Base-by-base conservation (phyloP, 2,797 vertebrate species). In the Geotrypetes seraphini region DNA sequence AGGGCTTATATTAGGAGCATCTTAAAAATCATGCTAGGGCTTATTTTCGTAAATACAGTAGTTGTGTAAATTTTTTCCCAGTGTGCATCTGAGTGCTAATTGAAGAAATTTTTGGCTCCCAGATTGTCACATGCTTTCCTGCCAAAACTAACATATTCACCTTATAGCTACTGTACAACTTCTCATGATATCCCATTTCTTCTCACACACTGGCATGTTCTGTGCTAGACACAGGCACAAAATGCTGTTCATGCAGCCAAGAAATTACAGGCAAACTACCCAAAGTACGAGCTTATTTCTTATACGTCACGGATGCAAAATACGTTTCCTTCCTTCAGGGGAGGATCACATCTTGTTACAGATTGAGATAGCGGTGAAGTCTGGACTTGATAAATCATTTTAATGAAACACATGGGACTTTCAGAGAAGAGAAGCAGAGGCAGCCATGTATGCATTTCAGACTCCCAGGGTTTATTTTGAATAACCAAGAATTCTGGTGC, bases 281-380 rank as follows among this genome's bases (percentile, higher is more conserved):
- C n/a, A n/a, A n/a, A n/a, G n/a, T n/a, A n/a, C n/a, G n/a, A 55
- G 64, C 63, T 78, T 79, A 73, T 76, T 83, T 79, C 65, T 61
- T 72, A 47, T 75, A 71, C 66, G 63, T 65, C 57, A 65, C 48
- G 48, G 59, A 72, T 77, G 52, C 61, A 20, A 48, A 59, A 72
- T 77, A 52, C 61, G 20, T 36, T 62, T 75, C 38, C 60, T 70
- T 60, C 60, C 36, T 60, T 64, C 50, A 55, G 28, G 21, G 49
- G 59, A 61, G 35, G 42, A 51, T 74, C 44, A 58, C n/a, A 53
- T 55, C 43, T 21, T 66, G 39, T 50, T 66, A 63, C 47, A 38
- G 31, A 58, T 44, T 39, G 64, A 70, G 53, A 50, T 66, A 69
- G 59, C 57, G 48, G 36, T 47, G 55, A 23, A 50, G 55, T 53